Evolutionary conservation across 2,797 vertebrate species (phyloP).

Genomic region (Sphenopsis melanotis): DNA sequence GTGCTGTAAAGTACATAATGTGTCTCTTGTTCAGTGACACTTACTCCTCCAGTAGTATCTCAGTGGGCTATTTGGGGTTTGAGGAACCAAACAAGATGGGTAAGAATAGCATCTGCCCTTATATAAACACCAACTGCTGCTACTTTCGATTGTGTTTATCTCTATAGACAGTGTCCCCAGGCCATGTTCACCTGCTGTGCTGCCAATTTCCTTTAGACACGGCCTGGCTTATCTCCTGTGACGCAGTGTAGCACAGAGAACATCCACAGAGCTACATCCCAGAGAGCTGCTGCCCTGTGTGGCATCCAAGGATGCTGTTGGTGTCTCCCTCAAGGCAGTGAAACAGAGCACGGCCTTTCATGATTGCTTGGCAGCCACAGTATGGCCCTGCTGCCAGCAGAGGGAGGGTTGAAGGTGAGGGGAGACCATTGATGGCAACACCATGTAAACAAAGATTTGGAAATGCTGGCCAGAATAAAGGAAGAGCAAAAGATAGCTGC

Average conservation of each 20-base stretch:
- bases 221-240: neutral
- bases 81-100: conserved; percentile 42
- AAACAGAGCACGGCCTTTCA: neutral
- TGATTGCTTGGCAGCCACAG: neutral
- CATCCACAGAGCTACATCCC: neutral
- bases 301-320: neutral
- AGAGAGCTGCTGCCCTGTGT: neutral
- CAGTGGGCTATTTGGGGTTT: conserved; percentile 27
- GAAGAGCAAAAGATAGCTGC: neutral
- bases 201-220: neutral
- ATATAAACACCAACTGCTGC: conserved; percentile 42
- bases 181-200: neutral
- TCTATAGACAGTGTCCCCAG: neutral
- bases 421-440: neutral
- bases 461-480: neutral
- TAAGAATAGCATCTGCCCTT: conserved; percentile 65
- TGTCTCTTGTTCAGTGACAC: conserved; percentile 35
- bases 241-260: neutral
- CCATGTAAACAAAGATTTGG: neutral
- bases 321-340: neutral
- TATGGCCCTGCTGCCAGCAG: neutral
- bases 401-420: neutral
- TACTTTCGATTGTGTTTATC: conserved; percentile 39
- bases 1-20: neutral
- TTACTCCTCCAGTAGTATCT: conserved; percentile 35